Conservation (phyloP, 1,140 invertebrate genomes). For the Drosophila gunungcola region DNA sequence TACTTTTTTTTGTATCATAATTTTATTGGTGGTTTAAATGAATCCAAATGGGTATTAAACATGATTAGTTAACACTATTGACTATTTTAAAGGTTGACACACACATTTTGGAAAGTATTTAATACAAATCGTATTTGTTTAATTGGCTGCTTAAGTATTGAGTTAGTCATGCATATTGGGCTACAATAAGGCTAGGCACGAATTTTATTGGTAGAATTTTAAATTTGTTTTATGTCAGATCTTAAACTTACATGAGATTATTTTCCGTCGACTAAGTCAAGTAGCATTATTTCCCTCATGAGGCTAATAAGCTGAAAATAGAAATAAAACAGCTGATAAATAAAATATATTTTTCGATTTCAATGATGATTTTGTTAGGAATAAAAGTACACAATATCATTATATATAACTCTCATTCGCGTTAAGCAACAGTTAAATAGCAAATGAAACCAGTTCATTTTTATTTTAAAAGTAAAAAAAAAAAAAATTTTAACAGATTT, state of each 20-base stretch:
- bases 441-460: no score
- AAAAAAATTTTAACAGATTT: no score
- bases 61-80: slow-evolving; percentile 14
- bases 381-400: no score
- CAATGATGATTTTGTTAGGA: no score
- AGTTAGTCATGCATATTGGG: slow-evolving; percentile 38
- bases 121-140: slow-evolving; percentile 20
- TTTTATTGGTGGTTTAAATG: not conserved
- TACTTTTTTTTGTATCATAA: not conserved
- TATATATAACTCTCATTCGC: no score
- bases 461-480: no score
- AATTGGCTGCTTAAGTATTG: slow-evolving; percentile 38
- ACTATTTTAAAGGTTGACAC: slow-evolving; percentile 32
- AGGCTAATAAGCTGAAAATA: slow-evolving; percentile 31
- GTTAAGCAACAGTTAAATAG: no score
- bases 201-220: slow-evolving; percentile 22
- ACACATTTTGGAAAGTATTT: slow-evolving; percentile 18
- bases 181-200: slow-evolving; percentile 36
- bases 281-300: slow-evolving; percentile 28
- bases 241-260: slow-evolving; percentile 26
- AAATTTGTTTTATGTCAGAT: not conserved
- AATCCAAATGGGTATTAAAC: slow-evolving; percentile 1
- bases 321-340: not conserved
- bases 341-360: no score
- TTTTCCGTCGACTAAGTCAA: slow-evolving; percentile 41